Base-by-base conservation (phyloP, 2,113 vertebrate species). In the Peromyscus polionotus region DNA sequence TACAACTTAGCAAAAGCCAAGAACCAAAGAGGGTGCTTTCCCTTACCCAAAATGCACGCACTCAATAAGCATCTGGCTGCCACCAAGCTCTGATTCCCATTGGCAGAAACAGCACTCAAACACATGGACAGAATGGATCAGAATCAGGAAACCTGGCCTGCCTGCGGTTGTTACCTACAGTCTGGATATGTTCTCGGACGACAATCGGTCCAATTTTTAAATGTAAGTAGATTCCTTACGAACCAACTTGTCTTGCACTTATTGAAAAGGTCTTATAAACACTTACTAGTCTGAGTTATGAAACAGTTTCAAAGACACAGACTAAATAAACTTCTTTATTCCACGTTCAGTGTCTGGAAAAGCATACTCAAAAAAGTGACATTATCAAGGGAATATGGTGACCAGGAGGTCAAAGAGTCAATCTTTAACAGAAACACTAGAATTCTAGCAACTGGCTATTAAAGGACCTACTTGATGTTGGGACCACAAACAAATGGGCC, bases 121-220 rank as follows among this genome's bases (percentile, higher is more conserved):
- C 9, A 65, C 88, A 67, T 48, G 73, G 75, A 73, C 0, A 42
- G 51, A 88, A n/a, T 7, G n/a, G 87, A 84, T 5, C 28, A 68
- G 51, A 51, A 67, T 26, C 51, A 75, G 76, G n/a, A 85, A 91
- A 73, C 42, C 22, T 11, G 1, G 59, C 20, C 51, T 42, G 20
- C 65, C 72, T 83, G 86, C 39, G 70, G 61, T 61, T 45, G 42
- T n/a, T 85, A 88, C 75, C 70, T 81, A 57, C 4, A 95, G 86
- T 76, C 70, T 67, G 13, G 5, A 0, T 87, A 61, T 33, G 11
- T 31, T 86, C 70, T 68, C 79, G 39, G 67, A 86, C 19, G 86
- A 26, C 45, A 85, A 42, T 89, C 63, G 48, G 31, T 80, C 57
- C 89, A 72, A 83, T 51, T 87, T 93, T 48, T 95, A 80, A 96